Evolutionary conservation across 2,113 vertebrate genomes (phyloP), one percentile per base, ranked within the genome.

Genomic region (Micromys minutus): DNA sequence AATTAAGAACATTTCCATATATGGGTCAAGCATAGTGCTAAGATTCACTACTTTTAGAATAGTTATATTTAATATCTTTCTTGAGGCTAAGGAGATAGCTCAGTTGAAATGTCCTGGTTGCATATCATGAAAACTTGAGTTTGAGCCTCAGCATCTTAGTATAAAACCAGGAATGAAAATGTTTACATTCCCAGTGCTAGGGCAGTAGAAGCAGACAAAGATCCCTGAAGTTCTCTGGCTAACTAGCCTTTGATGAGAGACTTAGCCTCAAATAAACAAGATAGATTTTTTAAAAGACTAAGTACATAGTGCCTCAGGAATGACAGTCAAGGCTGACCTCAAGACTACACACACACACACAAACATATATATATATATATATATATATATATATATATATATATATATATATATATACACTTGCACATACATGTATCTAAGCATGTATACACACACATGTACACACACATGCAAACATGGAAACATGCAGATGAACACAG

Each of bases 1-100:
- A 47, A 26, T 39, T 93, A 77, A 95, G 63, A 74, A 7, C 74
- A 65, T 95, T 87, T 89, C 36, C 47, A 39, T 71, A 67, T 4
- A 39, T 81, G 89, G 89, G 12, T n/a, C 87, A 26, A 63, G 92
- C 16, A 83, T 93, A 29, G 34, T 93, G 59, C 1, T 90, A 61
- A 81, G 24, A 88, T 61, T 92, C 31, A 75, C 74, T 57, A 57
- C 17, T 87, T 65, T 86, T 67, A 90, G 61, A n/a, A 91, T 65
- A 90, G 63, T 89, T 61, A 83, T 39, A 76, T 96, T 55, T 17
- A 84, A 76, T 72, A 34, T 94, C 93, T 59, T 88, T 97, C 81
- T 74, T 80, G 16, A 11, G 45, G 11, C 34, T 17, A 50, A 34
- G 84, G 7, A 69, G 22, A 16, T 83, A 17, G 24, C 80, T 42